phyloP scores from a whole-genome alignment of 2,888 invertebrate genomes.

The Noctua janthina region DNA sequence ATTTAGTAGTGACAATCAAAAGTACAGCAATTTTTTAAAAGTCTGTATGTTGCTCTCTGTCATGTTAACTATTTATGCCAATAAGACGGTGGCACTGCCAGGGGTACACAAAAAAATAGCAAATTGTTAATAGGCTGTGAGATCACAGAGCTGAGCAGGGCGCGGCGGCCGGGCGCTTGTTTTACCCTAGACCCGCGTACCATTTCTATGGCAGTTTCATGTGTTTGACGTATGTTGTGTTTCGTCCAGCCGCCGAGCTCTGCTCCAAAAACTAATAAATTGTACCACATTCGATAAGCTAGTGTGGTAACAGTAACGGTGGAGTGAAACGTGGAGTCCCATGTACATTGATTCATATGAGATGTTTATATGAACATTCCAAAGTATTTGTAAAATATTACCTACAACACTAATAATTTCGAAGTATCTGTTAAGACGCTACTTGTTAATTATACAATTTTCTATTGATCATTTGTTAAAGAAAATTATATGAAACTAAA shows the following conservation, averaged over 20 bases:
- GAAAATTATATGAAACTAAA: slow-evolving; percentile 91
- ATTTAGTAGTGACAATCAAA: slow-evolving; percentile 56
- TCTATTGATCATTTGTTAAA: slow-evolving; percentile 91
- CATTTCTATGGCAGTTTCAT: slow-evolving; percentile 70
- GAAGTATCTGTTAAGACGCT: slow-evolving; percentile 90
- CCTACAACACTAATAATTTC: slow-evolving; percentile 90
- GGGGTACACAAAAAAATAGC: slow-evolving; percentile 86
- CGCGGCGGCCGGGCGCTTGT: slow-evolving; percentile 66
- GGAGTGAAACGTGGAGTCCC: slow-evolving; percentile 68
- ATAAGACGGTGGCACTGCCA: slow-evolving; percentile 72
- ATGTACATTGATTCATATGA: slow-evolving; percentile 86
- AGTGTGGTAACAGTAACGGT: slow-evolving; percentile 63
- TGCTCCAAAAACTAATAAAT: slow-evolving; percentile 64
- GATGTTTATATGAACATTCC: slow-evolving; percentile 90
- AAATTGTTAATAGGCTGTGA: slow-evolving; percentile 83
- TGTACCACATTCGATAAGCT: slow-evolving; percentile 52
- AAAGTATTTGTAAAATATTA: slow-evolving; percentile 90
- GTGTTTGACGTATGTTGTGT: slow-evolving; percentile 70
- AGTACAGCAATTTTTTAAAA: slow-evolving; percentile 49
- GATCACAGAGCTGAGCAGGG: slow-evolving; percentile 63
- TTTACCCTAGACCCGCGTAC: slow-evolving; percentile 80
- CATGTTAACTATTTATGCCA: slow-evolving; percentile 47
- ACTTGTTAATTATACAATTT: slow-evolving; percentile 91
- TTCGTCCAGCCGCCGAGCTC: slow-evolving; percentile 54
- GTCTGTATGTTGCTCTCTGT: slow-evolving; percentile 65